Base-by-base conservation (phyloP, 2,113 vertebrate species). In the Brienomyrus brachyistius region DNA sequence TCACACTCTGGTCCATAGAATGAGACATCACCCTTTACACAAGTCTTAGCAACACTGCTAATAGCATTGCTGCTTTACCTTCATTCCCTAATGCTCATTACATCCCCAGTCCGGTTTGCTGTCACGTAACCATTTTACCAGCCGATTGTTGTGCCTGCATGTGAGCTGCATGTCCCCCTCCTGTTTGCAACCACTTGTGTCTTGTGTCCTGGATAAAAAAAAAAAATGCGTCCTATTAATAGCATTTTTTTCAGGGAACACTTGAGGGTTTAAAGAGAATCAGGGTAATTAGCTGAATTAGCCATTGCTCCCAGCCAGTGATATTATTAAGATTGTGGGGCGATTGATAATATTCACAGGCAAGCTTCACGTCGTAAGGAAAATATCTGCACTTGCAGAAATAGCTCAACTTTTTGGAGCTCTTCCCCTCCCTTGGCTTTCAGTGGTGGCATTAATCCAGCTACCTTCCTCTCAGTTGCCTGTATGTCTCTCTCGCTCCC, bases 261-360 rank as follows among this genome's bases (percentile, higher is more conserved):
- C 85, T 54, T 87, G 13, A 87, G 85, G 85, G 50, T 56, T 27
- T 87, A 40, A 87, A 54, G 85, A 54, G 31, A 87, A 87, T 10
- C 45, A 87, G 85, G 50, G 85, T 54, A 87, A 87, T 87, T 87
- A 87, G 85, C 27, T 54, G 85, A 87, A 87, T 56, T 54, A 87
- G 50, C 50, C 85, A 13, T 87, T 56, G 50, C 85, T 87, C 85
- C 50, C 85, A 87, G 85, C 51, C 51, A 87, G 50, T 54, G 85
- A 31, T 86, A 86, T 56, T 87, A 87, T 84, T 84, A 87, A 54
- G 27, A 87, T 31, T 40, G 85, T 13, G 40, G 54, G 17, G 1
- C 51, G 6, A 51, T 31, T 17, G 51, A 87, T 87, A 87, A 13
- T 87, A 51, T 86, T 35, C n/a, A 15, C 50, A 54, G 85, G 13